Conservation (phyloP, 2,888 invertebrate species). For the Carabus problematicus region DNA sequence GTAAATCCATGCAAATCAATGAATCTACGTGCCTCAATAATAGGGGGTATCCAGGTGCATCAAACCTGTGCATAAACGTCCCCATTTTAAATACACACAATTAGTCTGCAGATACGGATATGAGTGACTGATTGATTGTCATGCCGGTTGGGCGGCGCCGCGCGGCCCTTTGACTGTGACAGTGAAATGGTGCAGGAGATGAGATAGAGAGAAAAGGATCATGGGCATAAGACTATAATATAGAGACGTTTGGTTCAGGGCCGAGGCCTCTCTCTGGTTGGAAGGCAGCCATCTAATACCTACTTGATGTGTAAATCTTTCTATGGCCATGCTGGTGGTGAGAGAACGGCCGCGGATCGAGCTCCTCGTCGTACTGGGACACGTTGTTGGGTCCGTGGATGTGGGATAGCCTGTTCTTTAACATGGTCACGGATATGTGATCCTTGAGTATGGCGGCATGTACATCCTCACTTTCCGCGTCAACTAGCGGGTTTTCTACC, state of each 20-base stretch:
- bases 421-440: slow-evolving; percentile 57
- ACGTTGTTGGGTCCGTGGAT: slow-evolving; percentile 50
- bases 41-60: slow-evolving; percentile 53
- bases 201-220: neutral
- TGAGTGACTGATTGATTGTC: slow-evolving; percentile 26
- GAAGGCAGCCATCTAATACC: slow-evolving; percentile 50
- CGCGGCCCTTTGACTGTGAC: slow-evolving; percentile 1
- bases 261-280: slow-evolving; percentile 40
- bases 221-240: neutral
- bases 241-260: too few species aligned
- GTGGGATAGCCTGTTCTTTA: slow-evolving; percentile 54
- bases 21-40: slow-evolving; percentile 52
- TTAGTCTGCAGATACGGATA: slow-evolving; percentile 19
- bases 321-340: slow-evolving; percentile 52
- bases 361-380: slow-evolving; percentile 55
- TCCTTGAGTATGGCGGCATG: slow-evolving; percentile 58
- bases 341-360: slow-evolving; percentile 51
- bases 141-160: slow-evolving; percentile 27
- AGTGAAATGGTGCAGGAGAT: neutral
- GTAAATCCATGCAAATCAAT: slow-evolving; percentile 53
- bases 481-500: slow-evolving; percentile 67
- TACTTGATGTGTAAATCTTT: slow-evolving; percentile 54
- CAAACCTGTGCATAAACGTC: slow-evolving; percentile 52
- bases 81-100: slow-evolving; percentile 39
- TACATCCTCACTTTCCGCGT: slow-evolving; percentile 64